Conservation (phyloP, 2,888 invertebrate species). For the Eupithecia vulgata region DNA sequence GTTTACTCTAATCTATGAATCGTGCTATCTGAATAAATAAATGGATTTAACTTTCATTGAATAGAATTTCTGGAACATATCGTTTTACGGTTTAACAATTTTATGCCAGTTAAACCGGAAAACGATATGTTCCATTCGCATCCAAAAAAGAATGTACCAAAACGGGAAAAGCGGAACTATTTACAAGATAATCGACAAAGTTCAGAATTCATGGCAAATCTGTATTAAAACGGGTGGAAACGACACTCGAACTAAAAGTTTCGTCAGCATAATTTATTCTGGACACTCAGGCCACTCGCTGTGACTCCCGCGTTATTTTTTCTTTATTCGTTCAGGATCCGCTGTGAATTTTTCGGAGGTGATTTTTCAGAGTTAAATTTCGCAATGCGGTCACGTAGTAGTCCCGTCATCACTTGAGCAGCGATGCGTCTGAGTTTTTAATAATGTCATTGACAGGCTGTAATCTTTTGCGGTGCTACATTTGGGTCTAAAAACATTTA, state of each 20-base stretch:
- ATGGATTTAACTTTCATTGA: too few species aligned
- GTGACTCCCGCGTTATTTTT: slow-evolving; percentile 68
- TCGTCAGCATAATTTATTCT: slow-evolving; percentile 81
- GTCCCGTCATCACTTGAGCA: slow-evolving; percentile 70
- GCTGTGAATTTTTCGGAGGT: slow-evolving; percentile 65
- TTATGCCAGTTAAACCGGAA: neutral
- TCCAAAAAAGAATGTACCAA: slow-evolving; percentile 13
- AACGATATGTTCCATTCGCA: neutral
- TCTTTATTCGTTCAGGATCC: slow-evolving; percentile 70
- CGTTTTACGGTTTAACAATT: too few species aligned
- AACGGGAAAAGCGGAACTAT: slow-evolving; percentile 25
- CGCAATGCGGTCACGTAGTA: slow-evolving; percentile 77
- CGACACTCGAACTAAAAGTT: slow-evolving; percentile 72
- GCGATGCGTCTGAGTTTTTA: slow-evolving; percentile 75
- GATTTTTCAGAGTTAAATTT: slow-evolving; percentile 74
- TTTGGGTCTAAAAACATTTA: neutral
- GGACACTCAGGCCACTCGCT: slow-evolving; percentile 68
- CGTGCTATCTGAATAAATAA: too few species aligned
- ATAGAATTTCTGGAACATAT: too few species aligned
- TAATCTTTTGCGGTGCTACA: slow-evolving; percentile 35
- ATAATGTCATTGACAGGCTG: slow-evolving; percentile 71
- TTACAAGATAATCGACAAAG: slow-evolving; percentile 44
- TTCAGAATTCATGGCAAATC: slow-evolving; percentile 61
- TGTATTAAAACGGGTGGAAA: slow-evolving; percentile 58
- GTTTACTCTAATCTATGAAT: too few species aligned